Base-by-base conservation (phyloP, 2,113 vertebrate species). In the Tretioscincus oriximinensis region DNA sequence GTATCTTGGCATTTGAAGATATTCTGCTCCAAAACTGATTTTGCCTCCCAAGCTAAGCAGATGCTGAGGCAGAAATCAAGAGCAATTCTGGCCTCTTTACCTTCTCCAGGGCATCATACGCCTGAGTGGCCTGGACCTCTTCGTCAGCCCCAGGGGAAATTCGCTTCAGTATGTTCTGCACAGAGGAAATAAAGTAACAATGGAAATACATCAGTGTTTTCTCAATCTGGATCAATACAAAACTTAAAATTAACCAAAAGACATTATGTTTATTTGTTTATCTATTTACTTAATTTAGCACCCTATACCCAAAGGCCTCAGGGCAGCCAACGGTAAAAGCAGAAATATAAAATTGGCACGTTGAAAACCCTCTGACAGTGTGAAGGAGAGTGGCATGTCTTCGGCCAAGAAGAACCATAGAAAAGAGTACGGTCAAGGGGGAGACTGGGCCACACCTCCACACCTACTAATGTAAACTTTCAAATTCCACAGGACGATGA, bases 131-230 rank as follows among this genome's bases (percentile, higher is more conserved):
- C 76, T 97, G 96, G 10, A 90, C 93, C 58, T 97, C 97, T 83
- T 99, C 97, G 0, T 91, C 81, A 16, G 98, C 98, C 4, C 95
- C 96, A 0, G 96, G 96, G 7, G 88, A 92, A 4, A 97, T 97
- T 92, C 97, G 96, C 90, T 99, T 99, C 90, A 98, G 93, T 81
- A 99, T 99, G 92, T 98, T 99, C 98, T 99, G 89, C 0, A 73
- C 41, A n/a, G 82, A 0, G 35, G 12, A 82, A 51, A 66, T 4
- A 73, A 60, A 73, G 29, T 26, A 45, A 71, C 29, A 45, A 24
- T n/a, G 26, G 35, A 63, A 72, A 63, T 11, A 6, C 58, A 1
- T 63, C 6, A 9, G 1, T 18, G 4, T 41, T 60, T 60, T 47
- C 51, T 61, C 9, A 41, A 21, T 11, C 10, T 41, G 26, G 26